Percentiles rank a stretch among this genome's conserved stretches.
phyloP scores from a whole-genome alignment of 2,888 invertebrate species.

The Epicampocera succincta region DNA sequence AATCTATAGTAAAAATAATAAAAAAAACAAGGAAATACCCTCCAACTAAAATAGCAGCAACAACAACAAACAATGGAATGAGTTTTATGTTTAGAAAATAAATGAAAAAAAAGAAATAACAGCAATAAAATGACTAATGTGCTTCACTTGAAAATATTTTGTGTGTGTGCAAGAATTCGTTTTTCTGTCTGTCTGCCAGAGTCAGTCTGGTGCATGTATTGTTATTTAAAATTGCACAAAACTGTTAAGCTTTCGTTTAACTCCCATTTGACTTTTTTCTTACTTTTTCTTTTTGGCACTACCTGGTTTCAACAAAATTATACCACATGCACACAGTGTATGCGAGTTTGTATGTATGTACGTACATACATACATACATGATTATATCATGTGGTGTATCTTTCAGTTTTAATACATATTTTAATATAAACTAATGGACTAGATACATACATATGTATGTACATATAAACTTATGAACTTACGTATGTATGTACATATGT shows the following conservation, averaged over 20 bases:
- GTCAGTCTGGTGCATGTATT: constrained; percentile 11
- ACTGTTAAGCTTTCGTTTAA: constrained; percentile 4
- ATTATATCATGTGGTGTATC: neutral
- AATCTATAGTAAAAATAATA: constrained; percentile 58
- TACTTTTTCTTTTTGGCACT: constrained; percentile 20
- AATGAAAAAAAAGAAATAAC: constrained; percentile 25
- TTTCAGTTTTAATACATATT: neutral
- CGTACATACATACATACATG: neutral
- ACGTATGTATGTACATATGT: neutral
- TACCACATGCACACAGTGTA: neutral
- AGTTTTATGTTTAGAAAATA: constrained; percentile 65
- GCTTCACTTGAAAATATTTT: constrained; percentile 47
- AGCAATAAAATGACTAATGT: constrained; percentile 27
- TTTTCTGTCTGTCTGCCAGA: constrained; percentile 34
- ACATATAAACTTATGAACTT: too few relatives aligned
- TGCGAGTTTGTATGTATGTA: neutral
- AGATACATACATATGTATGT: neutral
- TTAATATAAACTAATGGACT: neutral
- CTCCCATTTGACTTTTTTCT: constrained; percentile 47
- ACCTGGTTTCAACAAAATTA: constrained; percentile 6
- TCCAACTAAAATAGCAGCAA: constrained; percentile 58
- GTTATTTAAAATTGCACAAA: constrained; percentile 19
- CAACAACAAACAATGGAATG: constrained; percentile 42
- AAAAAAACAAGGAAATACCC: constrained; percentile 67
- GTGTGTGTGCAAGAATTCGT: constrained; percentile 44